phyloP scores from a whole-genome alignment of 2,113 vertebrate species.

The Cynopterus brachyotis region DNA sequence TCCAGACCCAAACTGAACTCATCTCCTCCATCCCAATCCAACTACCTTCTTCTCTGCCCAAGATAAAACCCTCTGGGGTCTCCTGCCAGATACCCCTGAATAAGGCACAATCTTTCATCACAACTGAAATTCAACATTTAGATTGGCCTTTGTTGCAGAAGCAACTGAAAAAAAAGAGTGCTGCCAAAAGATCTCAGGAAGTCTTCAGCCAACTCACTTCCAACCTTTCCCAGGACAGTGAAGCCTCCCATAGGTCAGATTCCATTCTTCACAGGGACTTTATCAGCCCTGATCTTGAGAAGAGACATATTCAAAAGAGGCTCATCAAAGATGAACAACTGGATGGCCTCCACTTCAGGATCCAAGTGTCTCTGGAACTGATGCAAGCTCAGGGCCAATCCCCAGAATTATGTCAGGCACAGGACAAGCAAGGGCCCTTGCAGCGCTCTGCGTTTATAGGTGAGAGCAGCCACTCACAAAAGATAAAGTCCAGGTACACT shows the following conservation, averaged over 20 bases:
- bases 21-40: neutral
- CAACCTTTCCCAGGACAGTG: neutral
- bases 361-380: neutral
- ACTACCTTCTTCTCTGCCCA: neutral
- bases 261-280: neutral
- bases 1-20: neutral
- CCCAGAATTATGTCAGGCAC: accelerated
- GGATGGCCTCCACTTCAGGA: accelerated
- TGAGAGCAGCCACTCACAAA: neutral
- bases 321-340: neutral
- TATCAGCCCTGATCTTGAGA: neutral
- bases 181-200: neutral
- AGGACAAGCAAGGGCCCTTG: neutral
- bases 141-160: neutral
- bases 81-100: too few relatives aligned
- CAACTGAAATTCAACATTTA: neutral
- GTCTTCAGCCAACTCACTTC: neutral
- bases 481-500: too few relatives aligned
- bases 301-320: neutral
- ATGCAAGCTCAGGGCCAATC: neutral
- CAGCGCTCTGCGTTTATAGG: neutral
- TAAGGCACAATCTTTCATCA: accelerated
- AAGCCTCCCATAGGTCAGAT: neutral
- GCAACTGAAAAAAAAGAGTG: neutral
- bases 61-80: neutral